Base-by-base conservation (phyloP, 1,140 invertebrate genomes). In the Cheumatopsyche charites region DNA sequence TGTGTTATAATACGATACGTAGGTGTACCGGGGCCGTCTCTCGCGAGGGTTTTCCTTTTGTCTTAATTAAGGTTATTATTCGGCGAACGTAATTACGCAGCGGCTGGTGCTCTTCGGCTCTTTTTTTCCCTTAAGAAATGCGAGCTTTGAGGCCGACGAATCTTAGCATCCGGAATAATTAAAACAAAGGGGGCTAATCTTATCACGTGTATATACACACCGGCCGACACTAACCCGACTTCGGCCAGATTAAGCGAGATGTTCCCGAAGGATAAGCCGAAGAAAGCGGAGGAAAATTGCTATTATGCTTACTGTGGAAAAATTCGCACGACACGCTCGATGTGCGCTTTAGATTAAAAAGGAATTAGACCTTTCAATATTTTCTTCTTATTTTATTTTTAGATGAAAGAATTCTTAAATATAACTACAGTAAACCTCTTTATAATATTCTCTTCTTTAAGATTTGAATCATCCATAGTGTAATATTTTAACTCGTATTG, bases 131-230 rank as follows among this genome's bases (percentile, higher is more conserved):
- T n/a, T n/a, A n/a, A n/a, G 47, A 52, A 52, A 36, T 9, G 29
- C 47, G 19, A 11, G 47, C 47, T 52, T 52, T 52, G 19, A 52
- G 47, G 47, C n/a, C 47, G 15, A 19, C 47, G 55, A 58, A 58
- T 58, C 55, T 58, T 23, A 58, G 21, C 23, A 63, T 42, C 36
- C 36, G 29, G 19, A 41, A 63, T 63, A 63, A 63, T 63, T 63
- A 63, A 63, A 63, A 42, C 62, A 42, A 42, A 58, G 55, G 55
- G 21, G 36, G 62, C 41, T 42, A 63, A 63, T 42, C 36, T 63
- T 63, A 63, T 42, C 58, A 62, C 58, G 58, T 62, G 26, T 26
- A 62, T 36, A 36, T 62, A 58, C 21, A 21, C 25, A 62, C 58
- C 15, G 19, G 47, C 47, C 47, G 19, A 36, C 29, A 36, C 29